These are phyloP conservation scores for Periophthalmus magnuspinnatus DNA, from an alignment of 2,797 vertebrate species.

Conservation along the genomic window DNA sequence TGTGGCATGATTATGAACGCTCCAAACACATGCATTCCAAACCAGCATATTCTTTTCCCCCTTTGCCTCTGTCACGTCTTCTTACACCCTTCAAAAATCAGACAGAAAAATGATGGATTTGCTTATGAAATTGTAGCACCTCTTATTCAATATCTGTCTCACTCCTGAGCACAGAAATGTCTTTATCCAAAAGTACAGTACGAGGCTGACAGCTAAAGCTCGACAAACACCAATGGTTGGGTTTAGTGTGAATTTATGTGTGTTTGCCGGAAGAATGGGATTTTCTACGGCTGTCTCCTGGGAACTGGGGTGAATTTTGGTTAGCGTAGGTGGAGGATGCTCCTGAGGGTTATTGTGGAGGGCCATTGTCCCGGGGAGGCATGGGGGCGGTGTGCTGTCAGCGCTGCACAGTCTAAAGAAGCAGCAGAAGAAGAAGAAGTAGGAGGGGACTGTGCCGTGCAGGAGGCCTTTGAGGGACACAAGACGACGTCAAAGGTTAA, in stretches of 20 bases:
- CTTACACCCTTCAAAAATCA: conserved; percentile 37
- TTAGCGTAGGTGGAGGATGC: conserved; percentile 63
- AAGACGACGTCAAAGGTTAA: conserved; percentile 69
- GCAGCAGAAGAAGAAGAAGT: conserved; percentile 29
- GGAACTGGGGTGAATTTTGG: conserved; percentile 56
- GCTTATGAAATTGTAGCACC: conserved; percentile 57
- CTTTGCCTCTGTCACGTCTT: conserved; percentile 23
- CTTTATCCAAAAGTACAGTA: conserved; percentile 55
- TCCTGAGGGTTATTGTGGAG: conserved; percentile 66
- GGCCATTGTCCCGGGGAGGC: conserved; percentile 65
- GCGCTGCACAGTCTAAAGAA: conserved; percentile 51
- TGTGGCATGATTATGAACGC: conserved; percentile 21
- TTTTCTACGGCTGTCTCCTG: conserved; percentile 71
- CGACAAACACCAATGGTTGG: conserved; percentile 56
- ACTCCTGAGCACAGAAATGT: conserved; percentile 37
- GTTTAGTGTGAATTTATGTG: conserved; percentile 26
- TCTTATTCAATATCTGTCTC: conserved; percentile 45
- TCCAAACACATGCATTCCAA: conserved; percentile 38
- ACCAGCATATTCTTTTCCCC: conserved; percentile 27
- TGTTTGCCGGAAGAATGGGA: conserved; percentile 70
- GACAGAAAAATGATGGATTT: conserved; percentile 54
- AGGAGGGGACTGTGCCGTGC: conserved; percentile 39
- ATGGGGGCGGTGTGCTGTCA: conserved; percentile 72
- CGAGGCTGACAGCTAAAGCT: conserved; percentile 55
- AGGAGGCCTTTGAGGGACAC: conserved; percentile 57